These are phyloP conservation scores for Conomelus anceps DNA, from an alignment of 2,888 invertebrate genomes.

Conservation along the genomic window DNA sequence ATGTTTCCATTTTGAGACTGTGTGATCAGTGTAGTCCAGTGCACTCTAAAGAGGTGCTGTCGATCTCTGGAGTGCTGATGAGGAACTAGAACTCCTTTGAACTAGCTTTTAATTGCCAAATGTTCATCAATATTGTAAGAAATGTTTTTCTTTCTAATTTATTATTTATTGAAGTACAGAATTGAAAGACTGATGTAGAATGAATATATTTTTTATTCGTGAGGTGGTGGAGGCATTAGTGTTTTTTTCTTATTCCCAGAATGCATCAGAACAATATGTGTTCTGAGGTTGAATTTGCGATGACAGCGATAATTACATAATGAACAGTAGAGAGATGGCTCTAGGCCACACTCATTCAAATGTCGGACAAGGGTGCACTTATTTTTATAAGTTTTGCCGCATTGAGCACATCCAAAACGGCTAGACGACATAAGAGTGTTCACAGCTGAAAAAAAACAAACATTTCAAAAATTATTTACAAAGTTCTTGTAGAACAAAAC, in stretches of 20 bases:
- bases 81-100: no score
- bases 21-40: no score
- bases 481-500: no score
- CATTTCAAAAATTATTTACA: background rate
- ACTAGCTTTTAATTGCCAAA: no score
- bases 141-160: no score
- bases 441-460: background rate
- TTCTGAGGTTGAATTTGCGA: background rate
- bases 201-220: background rate
- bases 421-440: background rate
- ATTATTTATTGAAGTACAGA: no score
- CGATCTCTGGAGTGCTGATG: no score
- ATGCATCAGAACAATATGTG: background rate
- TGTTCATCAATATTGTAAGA: no score
- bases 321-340: background rate
- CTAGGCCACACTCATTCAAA: constrained; percentile 42
- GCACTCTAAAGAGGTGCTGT: no score
- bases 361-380: background rate
- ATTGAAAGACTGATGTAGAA: background rate
- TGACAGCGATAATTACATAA: background rate
- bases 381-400: constrained; percentile 28
- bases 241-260: background rate
- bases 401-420: constrained; percentile 23
- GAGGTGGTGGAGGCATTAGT: no score
- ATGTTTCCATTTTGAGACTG: no score